Evolutionary conservation across 2,888 invertebrate species (phyloP), one percentile per base, ranked within the genome.

Genomic region (Criorhina ranunculi): DNA sequence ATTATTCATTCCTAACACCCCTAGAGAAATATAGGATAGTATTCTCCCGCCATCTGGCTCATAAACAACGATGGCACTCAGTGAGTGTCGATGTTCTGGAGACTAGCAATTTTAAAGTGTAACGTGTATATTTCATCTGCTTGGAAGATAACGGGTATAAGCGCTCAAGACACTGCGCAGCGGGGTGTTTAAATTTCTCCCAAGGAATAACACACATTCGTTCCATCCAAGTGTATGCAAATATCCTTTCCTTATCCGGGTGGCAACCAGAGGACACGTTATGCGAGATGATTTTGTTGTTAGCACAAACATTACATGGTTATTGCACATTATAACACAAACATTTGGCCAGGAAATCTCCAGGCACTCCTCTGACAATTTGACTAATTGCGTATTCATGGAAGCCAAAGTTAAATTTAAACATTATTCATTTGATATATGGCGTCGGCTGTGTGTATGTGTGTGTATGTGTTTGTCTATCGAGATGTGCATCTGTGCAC

Each of bases 371-470:
- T 72, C 59, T 72, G 83, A 83, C 72, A 67, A 83, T 73, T 79
- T 83, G 83, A 83, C 83, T 78, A 83, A 83, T 83, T 83, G 83
- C 73, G 83, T 79, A 83, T 83, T 79, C 83, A 83, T 83, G 83
- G 55, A 73, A 69, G 55, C 67, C 55, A 73, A 69, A 67, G 79
- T 67, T 73, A 62, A 79, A 73, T 83, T 79, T 66, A 79, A 79
- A 69, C 83, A 83, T 83, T 83, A 83, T 79, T 79, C 79, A 69
- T 79, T 67, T 79, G 73, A 49, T 76, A 17, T 57, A 66, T 40
- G 66, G 37, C 42, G 12, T 31, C 24, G 12, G 2, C 9, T 40
- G 9, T 42, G 51, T 12, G 12, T 49, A 31, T 24, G 29, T 46
- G 42, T 55, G 33, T 29, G 9, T 24, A 4, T 24, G 4, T 24